Base-by-base conservation (phyloP, 2,113 vertebrate species). In the Melanostigma gelatinosum region DNA sequence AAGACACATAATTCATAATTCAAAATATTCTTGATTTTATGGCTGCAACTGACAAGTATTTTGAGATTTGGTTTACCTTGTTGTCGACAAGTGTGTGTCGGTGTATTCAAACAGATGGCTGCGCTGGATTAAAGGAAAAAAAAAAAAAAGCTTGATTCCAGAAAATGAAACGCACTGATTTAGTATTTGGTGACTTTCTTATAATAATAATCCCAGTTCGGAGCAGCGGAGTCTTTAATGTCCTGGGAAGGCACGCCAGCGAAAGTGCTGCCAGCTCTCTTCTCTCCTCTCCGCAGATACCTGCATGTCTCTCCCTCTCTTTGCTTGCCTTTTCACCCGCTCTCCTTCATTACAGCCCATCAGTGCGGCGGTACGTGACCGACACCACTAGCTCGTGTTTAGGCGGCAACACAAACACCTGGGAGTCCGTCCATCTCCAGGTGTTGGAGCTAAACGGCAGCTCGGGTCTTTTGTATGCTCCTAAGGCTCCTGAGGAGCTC, bases 181-280 rank as follows among this genome's bases (percentile, higher is more conserved):
- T 6, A 22, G 27, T n/a, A 6, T 27, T 48, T 20, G 46, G 48
- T 22, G n/a, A 57, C 27, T 4, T 24, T 54, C 24, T 24, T n/a
- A n/a, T n/a, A n/a, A n/a, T n/a, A n/a, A 87, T 92, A 91, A 91
- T 93, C 93, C 92, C 88, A 85, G 87, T 89, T 89, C 13, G 82
- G 80, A 80, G 80, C 80, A 66, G 79, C 6, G 10, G 10, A 82
- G 81, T 82, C 92, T 91, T 90, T 93, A 86, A 93, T 87, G 90
- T 93, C 88, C 81, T 90, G 87, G 85, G 91, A 93, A 91, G 92
- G 88, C 85, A 57, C n/a, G 18, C 70, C 80, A 75, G 75, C 8
- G 40, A 87, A 79, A 89, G 83, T 6, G 58, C 80, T 88, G 82
- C 82, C 70, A 86, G 81, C 64, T 83, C 82, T 24, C 68, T 78